These are phyloP conservation scores for Hypsibius dujardini DNA, from an alignment of 1,140 invertebrate genomes.

Conservation along the genomic window DNA sequence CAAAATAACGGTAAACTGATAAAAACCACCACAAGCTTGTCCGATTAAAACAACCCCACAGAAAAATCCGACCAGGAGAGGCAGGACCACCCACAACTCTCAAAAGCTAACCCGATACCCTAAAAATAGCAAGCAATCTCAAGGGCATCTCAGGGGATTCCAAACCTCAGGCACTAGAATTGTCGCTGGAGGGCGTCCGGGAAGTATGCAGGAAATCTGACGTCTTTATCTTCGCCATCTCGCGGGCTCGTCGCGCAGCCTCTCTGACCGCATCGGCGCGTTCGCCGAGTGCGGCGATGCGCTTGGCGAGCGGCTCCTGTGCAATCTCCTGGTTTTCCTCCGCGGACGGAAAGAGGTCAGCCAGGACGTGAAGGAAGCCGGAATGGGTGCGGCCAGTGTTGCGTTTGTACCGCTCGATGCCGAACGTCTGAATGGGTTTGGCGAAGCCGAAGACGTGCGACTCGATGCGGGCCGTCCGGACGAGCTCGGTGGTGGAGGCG, in stretches of 20 bases:
- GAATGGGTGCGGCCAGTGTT: constrained; percentile 57
- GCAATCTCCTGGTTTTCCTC: constrained; percentile 1
- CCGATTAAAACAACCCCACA: too few relatives aligned
- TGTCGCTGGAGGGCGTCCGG: background rate
- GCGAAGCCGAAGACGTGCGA: constrained; percentile 63
- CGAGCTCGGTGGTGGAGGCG: constrained; percentile 51
- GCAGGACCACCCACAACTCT: too few relatives aligned
- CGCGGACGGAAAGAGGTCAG: constrained; percentile 25
- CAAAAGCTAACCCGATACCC: too few relatives aligned
- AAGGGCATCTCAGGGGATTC: too few relatives aligned
- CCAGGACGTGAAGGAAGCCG: constrained; percentile 63
- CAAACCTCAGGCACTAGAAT: background rate
- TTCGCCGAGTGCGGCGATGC: background rate
- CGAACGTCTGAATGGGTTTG: constrained; percentile 66
- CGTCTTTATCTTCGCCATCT: constrained; percentile 2
- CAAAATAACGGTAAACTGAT: too few relatives aligned
- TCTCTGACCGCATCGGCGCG: background rate
- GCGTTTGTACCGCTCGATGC: constrained; percentile 63
- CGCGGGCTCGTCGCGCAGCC: background rate
- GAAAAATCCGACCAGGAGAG: too few relatives aligned
- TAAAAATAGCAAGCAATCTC: too few relatives aligned
- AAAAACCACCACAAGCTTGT: too few relatives aligned
- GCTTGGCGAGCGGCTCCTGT: background rate
- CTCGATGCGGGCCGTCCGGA: constrained; percentile 62
- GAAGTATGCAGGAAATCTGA: constrained; percentile 14